These are phyloP conservation scores for Beris morrisii DNA, from an alignment of 2,888 invertebrate genomes.

Conservation along the genomic window DNA sequence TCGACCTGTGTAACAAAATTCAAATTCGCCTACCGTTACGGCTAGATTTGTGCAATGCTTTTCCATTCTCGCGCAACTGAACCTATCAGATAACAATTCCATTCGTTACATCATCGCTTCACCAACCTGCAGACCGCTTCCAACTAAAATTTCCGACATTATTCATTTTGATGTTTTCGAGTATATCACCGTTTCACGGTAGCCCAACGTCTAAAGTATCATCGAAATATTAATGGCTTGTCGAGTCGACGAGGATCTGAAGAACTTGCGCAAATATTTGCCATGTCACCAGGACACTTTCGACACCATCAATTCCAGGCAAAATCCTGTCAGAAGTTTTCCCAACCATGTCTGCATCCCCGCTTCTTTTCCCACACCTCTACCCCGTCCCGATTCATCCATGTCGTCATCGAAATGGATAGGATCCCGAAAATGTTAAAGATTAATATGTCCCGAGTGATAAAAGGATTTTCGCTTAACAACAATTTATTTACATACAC, in stretches of 20 bases:
- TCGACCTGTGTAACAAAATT: too few relatives aligned
- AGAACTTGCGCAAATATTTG: constrained; percentile 37
- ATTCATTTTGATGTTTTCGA: constrained; percentile 37
- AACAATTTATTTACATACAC: constrained; percentile 32
- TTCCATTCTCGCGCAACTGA: too few relatives aligned
- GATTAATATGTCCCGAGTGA: constrained; percentile 37
- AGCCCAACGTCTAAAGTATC: constrained; percentile 15
- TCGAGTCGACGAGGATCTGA: constrained; percentile 24
- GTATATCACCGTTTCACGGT: constrained; percentile 29
- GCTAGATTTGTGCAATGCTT: too few relatives aligned
- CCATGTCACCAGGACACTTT: constrained; percentile 37
- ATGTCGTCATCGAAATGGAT: not conserved
- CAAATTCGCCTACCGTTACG: too few relatives aligned
- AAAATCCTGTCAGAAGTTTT: constrained; percentile 33
- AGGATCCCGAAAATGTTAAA: constrained; percentile 19
- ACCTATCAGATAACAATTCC: too few relatives aligned
- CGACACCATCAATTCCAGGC: constrained; percentile 37
- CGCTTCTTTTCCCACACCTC: not conserved
- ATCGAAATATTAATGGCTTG: constrained; percentile 34
- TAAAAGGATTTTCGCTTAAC: constrained; percentile 34
- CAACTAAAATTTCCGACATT: constrained; percentile 31
- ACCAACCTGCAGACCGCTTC: constrained; percentile 2
- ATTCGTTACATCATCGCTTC: too few relatives aligned
- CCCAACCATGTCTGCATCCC: not conserved
- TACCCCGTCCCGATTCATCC: not conserved